These are phyloP conservation scores for Melipona beecheii DNA, from an alignment of 2,888 invertebrate genomes.

Conservation along the genomic window DNA sequence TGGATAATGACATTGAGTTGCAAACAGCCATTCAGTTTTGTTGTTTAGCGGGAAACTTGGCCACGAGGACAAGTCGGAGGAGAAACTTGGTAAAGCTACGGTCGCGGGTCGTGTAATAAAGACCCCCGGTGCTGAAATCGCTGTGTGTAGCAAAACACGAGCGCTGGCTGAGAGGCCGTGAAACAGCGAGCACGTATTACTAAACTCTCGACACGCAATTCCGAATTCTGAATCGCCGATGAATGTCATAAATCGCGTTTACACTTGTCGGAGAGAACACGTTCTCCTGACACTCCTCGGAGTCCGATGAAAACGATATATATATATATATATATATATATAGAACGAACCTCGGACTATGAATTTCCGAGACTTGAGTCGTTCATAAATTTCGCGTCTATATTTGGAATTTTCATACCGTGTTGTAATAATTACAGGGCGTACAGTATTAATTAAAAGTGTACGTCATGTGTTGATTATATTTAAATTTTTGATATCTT, in stretches of 20 bases:
- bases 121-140: neutral
- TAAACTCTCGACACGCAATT: constrained; percentile 3
- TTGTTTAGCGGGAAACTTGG: constrained; percentile 25
- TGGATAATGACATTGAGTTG: constrained; percentile 9
- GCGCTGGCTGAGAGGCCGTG: constrained; percentile 1
- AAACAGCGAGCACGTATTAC: constrained; percentile 9
- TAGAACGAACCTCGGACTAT: neutral
- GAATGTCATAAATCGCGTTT: constrained; percentile 4
- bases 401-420: neutral
- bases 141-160: neutral
- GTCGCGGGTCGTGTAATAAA: constrained; percentile 19
- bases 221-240: constrained; percentile 13
- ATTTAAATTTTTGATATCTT: too few species aligned
- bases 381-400: neutral
- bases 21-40: constrained; percentile 15
- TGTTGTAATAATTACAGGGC: too few species aligned
- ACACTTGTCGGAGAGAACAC: neutral
- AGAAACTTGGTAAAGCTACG: constrained; percentile 1
- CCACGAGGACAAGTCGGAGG: constrained; percentile 3
- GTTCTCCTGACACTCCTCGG: neutral
- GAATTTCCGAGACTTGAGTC: neutral
- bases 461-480: too few species aligned
- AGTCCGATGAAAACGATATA: neutral
- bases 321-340: neutral
- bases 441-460: too few species aligned